These are phyloP conservation scores for Lutra lutra DNA, from an alignment of 2,797 vertebrate genomes.

Conservation along the genomic window DNA sequence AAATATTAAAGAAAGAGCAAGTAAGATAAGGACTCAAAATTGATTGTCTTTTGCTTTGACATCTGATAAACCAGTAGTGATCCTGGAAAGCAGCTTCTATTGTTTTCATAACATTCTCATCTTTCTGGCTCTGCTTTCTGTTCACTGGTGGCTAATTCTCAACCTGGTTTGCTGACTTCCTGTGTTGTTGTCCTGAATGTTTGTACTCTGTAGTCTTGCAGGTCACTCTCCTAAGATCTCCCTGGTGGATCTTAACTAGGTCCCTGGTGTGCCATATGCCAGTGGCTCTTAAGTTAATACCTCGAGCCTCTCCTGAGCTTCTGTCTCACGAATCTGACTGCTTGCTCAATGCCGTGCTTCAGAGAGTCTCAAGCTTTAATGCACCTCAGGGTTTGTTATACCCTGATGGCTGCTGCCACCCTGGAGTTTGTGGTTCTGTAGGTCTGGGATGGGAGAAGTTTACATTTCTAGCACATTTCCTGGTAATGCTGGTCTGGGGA, in stretches of 20 bases:
- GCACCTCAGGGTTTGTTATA: not conserved
- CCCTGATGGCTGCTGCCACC: too few relatives aligned
- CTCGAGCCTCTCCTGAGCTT: not conserved
- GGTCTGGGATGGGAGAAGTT: not conserved
- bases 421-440: not conserved
- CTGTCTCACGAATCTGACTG: not conserved
- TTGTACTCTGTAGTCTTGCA: not conserved
- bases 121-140: not conserved
- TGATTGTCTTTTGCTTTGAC: not conserved
- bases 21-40: not conserved
- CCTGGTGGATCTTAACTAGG: not conserved
- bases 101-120: not conserved
- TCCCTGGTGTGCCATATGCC: not conserved
- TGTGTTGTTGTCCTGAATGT: not conserved
- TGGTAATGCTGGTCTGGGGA: not conserved
- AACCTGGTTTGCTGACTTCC: not conserved
- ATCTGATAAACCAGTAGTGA: not conserved
- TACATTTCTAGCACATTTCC: not conserved
- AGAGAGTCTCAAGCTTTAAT: not conserved
- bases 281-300: not conserved
- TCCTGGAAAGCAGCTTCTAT: not conserved
- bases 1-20: not conserved
- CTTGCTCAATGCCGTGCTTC: not conserved
- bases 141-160: not conserved
- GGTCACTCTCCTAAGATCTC: not conserved